phyloP scores from a whole-genome alignment of 2,113 vertebrate species.

The Hiodon tergisus region DNA sequence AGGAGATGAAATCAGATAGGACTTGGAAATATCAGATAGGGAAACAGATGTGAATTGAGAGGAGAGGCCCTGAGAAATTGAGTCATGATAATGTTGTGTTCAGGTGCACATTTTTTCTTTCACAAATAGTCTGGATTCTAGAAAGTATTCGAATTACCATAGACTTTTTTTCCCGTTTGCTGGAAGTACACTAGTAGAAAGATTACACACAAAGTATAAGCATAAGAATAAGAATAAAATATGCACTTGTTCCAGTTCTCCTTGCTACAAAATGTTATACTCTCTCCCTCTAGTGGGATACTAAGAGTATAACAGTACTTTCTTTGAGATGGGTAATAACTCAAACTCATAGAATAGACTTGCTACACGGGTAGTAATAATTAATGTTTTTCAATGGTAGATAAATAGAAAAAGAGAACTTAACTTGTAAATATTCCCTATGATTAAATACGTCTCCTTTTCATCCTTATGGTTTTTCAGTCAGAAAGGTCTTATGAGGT shows the following conservation, averaged over 20 bases:
- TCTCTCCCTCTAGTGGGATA: constrained; percentile 5
- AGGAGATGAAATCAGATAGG: too few relatives aligned
- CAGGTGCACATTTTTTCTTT: too few relatives aligned
- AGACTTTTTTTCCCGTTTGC: too few relatives aligned
- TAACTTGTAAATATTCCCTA: too few relatives aligned
- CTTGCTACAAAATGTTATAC: background rate
- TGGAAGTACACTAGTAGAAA: too few relatives aligned
- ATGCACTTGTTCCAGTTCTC: background rate
- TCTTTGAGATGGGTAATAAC: background rate
- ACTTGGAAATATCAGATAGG: too few relatives aligned
- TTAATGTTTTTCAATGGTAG: background rate
- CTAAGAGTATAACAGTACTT: background rate
- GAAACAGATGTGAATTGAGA: too few relatives aligned
- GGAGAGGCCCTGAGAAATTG: too few relatives aligned
- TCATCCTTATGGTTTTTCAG: background rate
- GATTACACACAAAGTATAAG: too few relatives aligned
- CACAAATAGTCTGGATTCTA: too few relatives aligned
- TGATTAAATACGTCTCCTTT: background rate
- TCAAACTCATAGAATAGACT: background rate
- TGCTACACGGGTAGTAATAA: background rate
- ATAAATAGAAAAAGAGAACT: background rate
- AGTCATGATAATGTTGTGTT: too few relatives aligned
- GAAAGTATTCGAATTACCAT: too few relatives aligned
- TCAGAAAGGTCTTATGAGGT: background rate
- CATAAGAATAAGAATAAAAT: background rate